Base-by-base conservation (phyloP, 2,113 vertebrate species). In the Neolamprologus toae region DNA sequence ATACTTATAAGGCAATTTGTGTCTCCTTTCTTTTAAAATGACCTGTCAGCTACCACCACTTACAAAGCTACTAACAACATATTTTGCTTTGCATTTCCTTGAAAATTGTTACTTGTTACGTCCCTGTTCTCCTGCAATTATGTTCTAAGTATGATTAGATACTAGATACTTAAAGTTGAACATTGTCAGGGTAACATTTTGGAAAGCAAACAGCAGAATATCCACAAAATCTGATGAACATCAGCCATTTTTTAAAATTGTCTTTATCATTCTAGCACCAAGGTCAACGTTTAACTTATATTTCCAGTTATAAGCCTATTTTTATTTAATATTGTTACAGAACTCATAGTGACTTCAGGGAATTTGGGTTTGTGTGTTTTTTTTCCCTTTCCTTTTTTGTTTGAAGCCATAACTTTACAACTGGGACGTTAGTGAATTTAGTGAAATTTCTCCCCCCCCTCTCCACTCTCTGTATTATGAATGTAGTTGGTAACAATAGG, bases 401-500 rank as follows among this genome's bases (percentile, higher is more conserved):
- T 45, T 73, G 21, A 45, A 1, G 8, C 21, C 4, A 4, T 26
- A 45, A 73, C 21, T 73, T 73, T 45, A 71, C n/a, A 45, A 45
- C 66, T 68, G 4, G 19, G 19, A 37, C 7, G 0, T 68, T 13
- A 0, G 7, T 40, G 63, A 40, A 40, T 68, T 37, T 68, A 8
- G 63, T 40, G n/a, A 68, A n/a, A 66, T 59, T 26, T 26, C 54
- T 8, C 3, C 4, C 47, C 0, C 3, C 1, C 0, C 35, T 0
- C 40, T 1, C 5, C 23, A 6, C 76, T 16, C 37, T 57, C 45
- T 81, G 86, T 88, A 73, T 82, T 6, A 14, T 35, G 16, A 21
- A 51, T 63, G 71, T 49, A 33, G 57, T 17, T 55, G 93, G 86
- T 83, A 92, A 95, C 93, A 95, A 95, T 94, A 84, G 92, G 95